Evolutionary conservation across 2,888 invertebrate species (phyloP).

Genomic region (Elysia crispata): DNA sequence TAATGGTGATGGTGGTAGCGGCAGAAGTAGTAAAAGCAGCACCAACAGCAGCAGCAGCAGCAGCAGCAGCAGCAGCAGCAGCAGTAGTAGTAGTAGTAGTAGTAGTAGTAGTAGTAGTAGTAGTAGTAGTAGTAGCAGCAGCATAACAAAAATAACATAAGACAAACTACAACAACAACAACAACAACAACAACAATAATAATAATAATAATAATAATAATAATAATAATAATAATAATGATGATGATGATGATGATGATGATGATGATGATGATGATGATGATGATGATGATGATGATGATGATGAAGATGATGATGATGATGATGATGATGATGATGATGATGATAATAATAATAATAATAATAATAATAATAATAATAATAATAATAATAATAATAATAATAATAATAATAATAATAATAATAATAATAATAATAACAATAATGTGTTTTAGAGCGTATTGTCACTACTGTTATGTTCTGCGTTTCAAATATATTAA

Average conservation of each 20-base stretch:
- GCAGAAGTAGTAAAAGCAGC: too few species aligned
- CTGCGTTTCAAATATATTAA: too few species aligned
- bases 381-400: constrained; percentile 9
- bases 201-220: background rate
- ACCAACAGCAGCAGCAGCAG: too few species aligned
- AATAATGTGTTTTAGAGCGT: too few species aligned
- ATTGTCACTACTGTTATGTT: background rate
- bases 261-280: background rate
- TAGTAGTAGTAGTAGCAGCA: background rate
- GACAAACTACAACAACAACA: background rate
- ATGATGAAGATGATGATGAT: background rate
- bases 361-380: constrained; percentile 9
- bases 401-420: background rate
- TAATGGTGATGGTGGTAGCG: background rate
- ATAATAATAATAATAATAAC: background rate
- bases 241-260: background rate
- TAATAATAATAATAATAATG: background rate
- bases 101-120: background rate
- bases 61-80: background rate
- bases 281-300: background rate
- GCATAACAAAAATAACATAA: too few species aligned
- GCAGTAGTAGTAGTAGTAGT: background rate
- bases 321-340: background rate
- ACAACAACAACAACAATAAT: background rate
- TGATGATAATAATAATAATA: constrained; percentile 1